These are phyloP conservation scores for Acrossocheilus wenchowensis DNA, from an alignment of 2,797 vertebrate genomes.

Conservation along the genomic window DNA sequence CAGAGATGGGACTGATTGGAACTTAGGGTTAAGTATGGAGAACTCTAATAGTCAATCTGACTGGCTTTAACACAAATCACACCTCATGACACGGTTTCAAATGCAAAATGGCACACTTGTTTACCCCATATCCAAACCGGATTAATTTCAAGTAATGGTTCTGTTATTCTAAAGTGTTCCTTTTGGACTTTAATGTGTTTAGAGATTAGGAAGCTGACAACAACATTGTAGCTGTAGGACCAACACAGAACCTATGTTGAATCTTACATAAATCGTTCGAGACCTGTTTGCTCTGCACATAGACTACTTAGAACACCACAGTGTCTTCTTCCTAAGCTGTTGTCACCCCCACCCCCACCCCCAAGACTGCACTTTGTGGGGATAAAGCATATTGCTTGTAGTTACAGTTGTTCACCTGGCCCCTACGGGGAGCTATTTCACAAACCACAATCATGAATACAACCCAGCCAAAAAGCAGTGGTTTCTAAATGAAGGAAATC, in stretches of 20 bases:
- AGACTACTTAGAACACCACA: conserved; percentile 6
- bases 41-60: background rate
- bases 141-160: background rate
- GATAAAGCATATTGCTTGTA: conserved; percentile 22
- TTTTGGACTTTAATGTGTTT: conserved; percentile 30
- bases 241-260: conserved; percentile 10
- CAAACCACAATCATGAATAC: conserved; percentile 45
- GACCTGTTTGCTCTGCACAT: conserved; percentile 7
- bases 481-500: conserved; percentile 62
- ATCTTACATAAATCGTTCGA: background rate
- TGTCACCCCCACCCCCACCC: background rate
- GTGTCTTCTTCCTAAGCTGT: conserved; percentile 28
- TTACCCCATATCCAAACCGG: conserved; percentile 7
- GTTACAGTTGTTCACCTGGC: conserved; percentile 50
- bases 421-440: conserved; percentile 55
- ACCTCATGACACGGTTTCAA: conserved; percentile 37
- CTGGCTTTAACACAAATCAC: conserved; percentile 11
- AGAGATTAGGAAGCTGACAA: background rate
- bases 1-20: conserved; percentile 52
- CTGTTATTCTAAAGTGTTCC: conserved; percentile 15
- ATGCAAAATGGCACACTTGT: conserved; percentile 10
- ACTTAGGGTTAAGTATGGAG: conserved; percentile 30
- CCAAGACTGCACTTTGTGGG: conserved; percentile 8
- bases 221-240: conserved; percentile 30
- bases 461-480: conserved; percentile 20